Base-by-base conservation (phyloP, 2,797 vertebrate species). In the Sciurus vulgaris region DNA sequence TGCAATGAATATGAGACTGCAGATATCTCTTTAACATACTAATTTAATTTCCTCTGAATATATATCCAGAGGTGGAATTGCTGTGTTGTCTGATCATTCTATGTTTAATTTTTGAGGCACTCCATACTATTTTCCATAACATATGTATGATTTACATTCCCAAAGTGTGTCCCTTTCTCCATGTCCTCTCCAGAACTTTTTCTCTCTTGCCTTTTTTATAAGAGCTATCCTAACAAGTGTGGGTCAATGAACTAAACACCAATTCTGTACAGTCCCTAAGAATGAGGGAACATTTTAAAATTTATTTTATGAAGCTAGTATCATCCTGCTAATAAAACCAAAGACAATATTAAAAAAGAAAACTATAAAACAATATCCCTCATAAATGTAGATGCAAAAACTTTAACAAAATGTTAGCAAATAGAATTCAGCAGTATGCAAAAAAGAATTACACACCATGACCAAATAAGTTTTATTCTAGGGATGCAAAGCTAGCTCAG, bases 391-490 rank as follows among this genome's bases (percentile, higher is more conserved):
- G 56, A 92, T 56, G 44, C 49, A 85, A 94, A 96, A 94, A 67
- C 54, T 61, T 94, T 81, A 96, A 77, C 56, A 69, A 65, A 91
- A 38, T 41, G 88, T 65, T 84, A 91, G 61, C 72, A 83, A 94
- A 76, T 88, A 72, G 73, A 87, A 91, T 63, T 61, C 91, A 93
- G 14, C 51, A 72, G 12, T 83, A 59, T 72, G 77, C n/a, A 6
- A 41, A 76, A 92, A 86, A 77, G 7, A 82, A 79, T 92, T 81
- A 89, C 35, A 92, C 7, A 83, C 26, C 54, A 79, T 81, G 73
- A 77, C 41, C 30, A 94, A 74, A 15, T 69, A 49, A 28, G 35
- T 49, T 92, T 94, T 92, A 70, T 86, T 89, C 73, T 30, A 69
- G 67, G 67, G 77, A 82, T 77, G 30, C 59, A 79, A 84, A 54